Conservation (phyloP, 2,797 vertebrate species). For the Uromys caudimaculatus region DNA sequence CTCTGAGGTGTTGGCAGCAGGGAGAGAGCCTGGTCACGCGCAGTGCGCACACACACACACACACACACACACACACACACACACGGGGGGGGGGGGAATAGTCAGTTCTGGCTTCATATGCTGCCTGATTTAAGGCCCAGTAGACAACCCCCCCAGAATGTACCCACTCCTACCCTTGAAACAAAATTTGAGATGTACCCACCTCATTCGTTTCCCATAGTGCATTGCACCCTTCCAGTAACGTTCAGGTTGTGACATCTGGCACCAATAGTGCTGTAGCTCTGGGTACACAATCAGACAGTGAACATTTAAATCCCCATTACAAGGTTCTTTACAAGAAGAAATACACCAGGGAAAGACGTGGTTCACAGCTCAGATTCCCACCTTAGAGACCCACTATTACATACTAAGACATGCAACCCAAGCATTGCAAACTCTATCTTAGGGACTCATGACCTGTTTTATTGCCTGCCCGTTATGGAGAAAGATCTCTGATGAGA, state of each 20-base stretch:
- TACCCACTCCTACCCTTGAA: background rate
- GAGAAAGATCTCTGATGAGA: conserved; percentile 36
- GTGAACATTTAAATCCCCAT: background rate
- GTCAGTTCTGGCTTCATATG: fast-evolving
- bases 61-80: no score
- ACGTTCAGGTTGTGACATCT: no score
- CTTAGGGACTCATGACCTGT: background rate
- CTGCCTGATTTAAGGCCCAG: background rate
- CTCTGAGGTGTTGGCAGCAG: background rate
- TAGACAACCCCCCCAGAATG: background rate
- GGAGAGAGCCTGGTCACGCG: background rate
- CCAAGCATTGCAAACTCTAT: background rate
- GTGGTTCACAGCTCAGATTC: background rate
- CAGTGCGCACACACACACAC: no score
- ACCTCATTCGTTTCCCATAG: background rate
- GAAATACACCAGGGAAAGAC: background rate
- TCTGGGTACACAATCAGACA: background rate
- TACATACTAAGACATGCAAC: background rate
- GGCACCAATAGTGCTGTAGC: background rate
- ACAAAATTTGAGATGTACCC: background rate
- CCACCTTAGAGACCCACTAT: background rate
- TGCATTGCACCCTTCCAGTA: background rate
- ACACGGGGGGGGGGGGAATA: no score
- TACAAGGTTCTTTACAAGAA: background rate
- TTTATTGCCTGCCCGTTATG: background rate